Percentiles rank a stretch among this genome's conserved stretches.
These are phyloP conservation scores for Notodonta ziczac DNA, from an alignment of 2,888 invertebrate genomes.

Conservation along the genomic window DNA sequence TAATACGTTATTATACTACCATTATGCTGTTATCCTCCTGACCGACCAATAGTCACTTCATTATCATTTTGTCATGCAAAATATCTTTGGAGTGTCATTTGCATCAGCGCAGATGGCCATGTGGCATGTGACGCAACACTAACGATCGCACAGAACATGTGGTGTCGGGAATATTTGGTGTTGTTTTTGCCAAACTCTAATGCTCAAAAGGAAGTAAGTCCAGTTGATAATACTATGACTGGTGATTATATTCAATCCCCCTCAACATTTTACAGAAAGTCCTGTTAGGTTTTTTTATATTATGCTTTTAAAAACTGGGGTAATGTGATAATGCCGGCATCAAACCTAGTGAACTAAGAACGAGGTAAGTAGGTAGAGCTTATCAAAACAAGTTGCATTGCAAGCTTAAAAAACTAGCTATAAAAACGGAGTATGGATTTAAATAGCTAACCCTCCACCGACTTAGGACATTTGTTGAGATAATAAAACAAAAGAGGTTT, in stretches of 20 bases:
- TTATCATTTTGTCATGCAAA: constrained; percentile 22
- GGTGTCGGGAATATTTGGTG: constrained; percentile 41
- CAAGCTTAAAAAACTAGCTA: background rate
- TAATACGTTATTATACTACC: too few relatives aligned
- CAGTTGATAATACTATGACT: background rate
- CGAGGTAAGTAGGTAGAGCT: too few relatives aligned
- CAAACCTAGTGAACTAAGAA: too few relatives aligned
- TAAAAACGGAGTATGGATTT: background rate
- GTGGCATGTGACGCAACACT: constrained; percentile 51
- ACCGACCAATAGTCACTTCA: background rate
- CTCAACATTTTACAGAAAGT: too few relatives aligned
- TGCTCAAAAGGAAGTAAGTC: background rate
- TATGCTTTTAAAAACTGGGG: too few relatives aligned
- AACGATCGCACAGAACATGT: constrained; percentile 42
- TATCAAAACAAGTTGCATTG: too few relatives aligned
- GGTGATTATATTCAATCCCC: too few relatives aligned
- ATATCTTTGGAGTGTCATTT: constrained; percentile 26
- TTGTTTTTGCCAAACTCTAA: constrained; percentile 20
- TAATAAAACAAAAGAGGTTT: background rate
- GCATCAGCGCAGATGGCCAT: constrained; percentile 41
- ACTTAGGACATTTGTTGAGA: background rate
- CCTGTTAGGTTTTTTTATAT: too few relatives aligned
- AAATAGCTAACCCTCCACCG: too few relatives aligned
- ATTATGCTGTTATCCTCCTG: too few relatives aligned
- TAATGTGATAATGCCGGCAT: too few relatives aligned